phyloP scores from a whole-genome alignment of 2,113 vertebrate genomes.

The Apus apus region DNA sequence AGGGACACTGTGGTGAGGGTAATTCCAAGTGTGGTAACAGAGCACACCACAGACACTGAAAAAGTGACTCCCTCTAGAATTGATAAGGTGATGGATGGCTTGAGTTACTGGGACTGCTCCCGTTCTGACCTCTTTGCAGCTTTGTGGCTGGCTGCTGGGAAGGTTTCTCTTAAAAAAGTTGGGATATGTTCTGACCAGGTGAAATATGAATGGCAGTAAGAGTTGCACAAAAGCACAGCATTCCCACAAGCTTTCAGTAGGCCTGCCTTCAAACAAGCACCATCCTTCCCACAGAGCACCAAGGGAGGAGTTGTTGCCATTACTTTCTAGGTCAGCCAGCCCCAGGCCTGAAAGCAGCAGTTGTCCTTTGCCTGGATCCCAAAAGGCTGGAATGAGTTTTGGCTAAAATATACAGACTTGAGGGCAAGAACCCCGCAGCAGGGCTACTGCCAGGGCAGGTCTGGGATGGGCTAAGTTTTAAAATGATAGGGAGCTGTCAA shows the following conservation, averaged over 20 bases:
- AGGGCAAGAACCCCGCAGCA: background rate
- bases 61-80: background rate
- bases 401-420: background rate
- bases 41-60: background rate
- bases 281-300: background rate
- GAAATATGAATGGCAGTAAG: background rate
- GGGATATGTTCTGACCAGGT: background rate
- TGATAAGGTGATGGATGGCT: background rate
- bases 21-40: background rate
- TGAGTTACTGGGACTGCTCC: background rate
- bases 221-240: background rate
- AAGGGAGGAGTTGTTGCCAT: background rate
- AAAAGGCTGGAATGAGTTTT: background rate
- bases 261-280: background rate
- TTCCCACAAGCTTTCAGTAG: background rate
- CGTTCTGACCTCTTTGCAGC: background rate
- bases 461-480: background rate
- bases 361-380: background rate
- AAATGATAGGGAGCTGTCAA: background rate
- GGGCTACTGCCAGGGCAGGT: background rate
- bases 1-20: accelerated
- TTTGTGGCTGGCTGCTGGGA: background rate
- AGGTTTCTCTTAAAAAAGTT: background rate
- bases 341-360: background rate
- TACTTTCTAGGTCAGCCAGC: background rate